A percentile compares a stretch with the other conserved stretches of the same genome.
Evolutionary conservation across 2,888 invertebrate species (phyloP).

Genomic region (Torymus tubicola): DNA sequence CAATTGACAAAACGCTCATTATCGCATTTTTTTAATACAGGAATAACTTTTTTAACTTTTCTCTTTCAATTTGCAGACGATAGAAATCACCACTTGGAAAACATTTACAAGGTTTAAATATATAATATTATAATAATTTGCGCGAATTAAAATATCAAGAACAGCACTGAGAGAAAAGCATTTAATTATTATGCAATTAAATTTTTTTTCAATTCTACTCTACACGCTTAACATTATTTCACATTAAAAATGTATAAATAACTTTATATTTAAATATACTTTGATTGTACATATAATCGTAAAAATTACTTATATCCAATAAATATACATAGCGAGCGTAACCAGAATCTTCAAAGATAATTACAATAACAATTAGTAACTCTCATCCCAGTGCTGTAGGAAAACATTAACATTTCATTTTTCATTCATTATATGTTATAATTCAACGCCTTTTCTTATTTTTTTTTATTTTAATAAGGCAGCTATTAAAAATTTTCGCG

Average conservation of each 20-base stretch:
- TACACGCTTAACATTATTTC: slow-evolving; percentile 43
- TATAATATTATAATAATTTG: slow-evolving; percentile 31
- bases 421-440: slow-evolving; percentile 22
- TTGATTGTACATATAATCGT: slow-evolving; percentile 41
- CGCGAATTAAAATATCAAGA: slow-evolving; percentile 41
- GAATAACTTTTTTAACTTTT: slow-evolving; percentile 4
- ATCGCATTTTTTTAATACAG: neutral
- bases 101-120: slow-evolving; percentile 10
- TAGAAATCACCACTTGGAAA: slow-evolving; percentile 30
- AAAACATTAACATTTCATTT: slow-evolving; percentile 40
- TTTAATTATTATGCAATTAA: slow-evolving; percentile 36
- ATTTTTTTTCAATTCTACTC: slow-evolving; percentile 25
- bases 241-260: slow-evolving; percentile 54
- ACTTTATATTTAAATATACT: slow-evolving; percentile 6
- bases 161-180: slow-evolving; percentile 34
- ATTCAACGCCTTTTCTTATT: slow-evolving; percentile 41
- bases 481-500: slow-evolving; percentile 53
- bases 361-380: slow-evolving; percentile 44
- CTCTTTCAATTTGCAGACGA: neutral
- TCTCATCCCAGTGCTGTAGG: slow-evolving; percentile 35
- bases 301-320: slow-evolving; percentile 47
- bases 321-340: slow-evolving; percentile 33
- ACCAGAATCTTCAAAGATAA: slow-evolving; percentile 19
- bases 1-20: slow-evolving; percentile 29
- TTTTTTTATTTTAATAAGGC: slow-evolving; percentile 53